A percentile compares a stretch with the other conserved stretches of the same genome.
phyloP scores from a whole-genome alignment of 1,140 invertebrate genomes.

The Leptestheria dahalacensis region DNA sequence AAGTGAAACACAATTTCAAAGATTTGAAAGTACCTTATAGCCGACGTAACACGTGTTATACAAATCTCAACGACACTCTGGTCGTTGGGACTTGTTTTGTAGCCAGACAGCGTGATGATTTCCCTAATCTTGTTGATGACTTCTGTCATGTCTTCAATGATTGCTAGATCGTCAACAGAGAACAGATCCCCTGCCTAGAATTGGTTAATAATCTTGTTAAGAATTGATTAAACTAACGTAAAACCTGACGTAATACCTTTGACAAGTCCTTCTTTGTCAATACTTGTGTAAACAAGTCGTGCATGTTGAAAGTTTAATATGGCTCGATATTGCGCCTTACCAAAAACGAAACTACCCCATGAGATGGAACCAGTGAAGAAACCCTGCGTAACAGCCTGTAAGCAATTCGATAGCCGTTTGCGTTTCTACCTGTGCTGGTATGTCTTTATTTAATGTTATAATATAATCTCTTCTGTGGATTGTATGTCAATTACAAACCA shows the following conservation, averaged over 20 bases:
- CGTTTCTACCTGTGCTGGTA: too few species aligned
- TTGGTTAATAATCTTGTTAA: slow-evolving; percentile 2
- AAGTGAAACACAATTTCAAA: slow-evolving; percentile 10
- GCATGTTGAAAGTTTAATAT: slow-evolving; percentile 43
- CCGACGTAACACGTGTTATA: slow-evolving; percentile 70
- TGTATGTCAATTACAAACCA: too few species aligned
- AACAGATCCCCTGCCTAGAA: slow-evolving; percentile 70
- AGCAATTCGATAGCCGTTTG: too few species aligned
- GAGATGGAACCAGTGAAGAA: too few species aligned
- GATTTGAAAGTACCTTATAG: slow-evolving; percentile 42
- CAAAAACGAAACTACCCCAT: too few species aligned
- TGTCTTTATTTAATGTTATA: too few species aligned
- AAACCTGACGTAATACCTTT: slow-evolving; percentile 29
- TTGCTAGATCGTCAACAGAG: slow-evolving; percentile 64
- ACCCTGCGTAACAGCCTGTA: too few species aligned
- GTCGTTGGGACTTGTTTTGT: slow-evolving; percentile 71
- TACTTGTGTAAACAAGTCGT: slow-evolving; percentile 74
- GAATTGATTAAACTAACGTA: neutral
- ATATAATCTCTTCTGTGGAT: too few species aligned
- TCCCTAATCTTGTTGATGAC: slow-evolving; percentile 59
- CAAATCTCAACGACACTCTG: slow-evolving; percentile 88
- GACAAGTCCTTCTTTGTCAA: slow-evolving; percentile 71
- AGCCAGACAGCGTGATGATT: slow-evolving; percentile 62
- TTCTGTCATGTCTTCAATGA: slow-evolving; percentile 69
- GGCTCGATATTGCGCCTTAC: too few species aligned